Evolutionary conservation across 2,797 vertebrate genomes (phyloP), one percentile per base, ranked within the genome.

Genomic region (Salarias fasciatus): DNA sequence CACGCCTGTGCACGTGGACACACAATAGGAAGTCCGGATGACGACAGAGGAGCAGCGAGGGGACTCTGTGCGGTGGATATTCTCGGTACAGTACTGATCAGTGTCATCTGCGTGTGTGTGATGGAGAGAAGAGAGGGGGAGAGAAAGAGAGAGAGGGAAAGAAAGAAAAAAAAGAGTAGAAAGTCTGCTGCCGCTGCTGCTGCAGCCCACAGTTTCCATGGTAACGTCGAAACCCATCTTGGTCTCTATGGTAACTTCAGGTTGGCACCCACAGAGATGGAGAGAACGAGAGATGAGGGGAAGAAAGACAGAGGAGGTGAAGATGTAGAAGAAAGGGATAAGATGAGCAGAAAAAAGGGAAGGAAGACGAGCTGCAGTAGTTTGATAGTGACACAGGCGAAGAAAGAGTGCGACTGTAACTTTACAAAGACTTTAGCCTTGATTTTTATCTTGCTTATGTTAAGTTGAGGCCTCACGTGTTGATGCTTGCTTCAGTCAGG

Each of bases 181-280:
- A 41, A 53, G 42, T 43, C 42, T 18, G 42, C 41, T 18, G 18
- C 18, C 18, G 59, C 62, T 64, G 53, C 69, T 68, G 57, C 55
- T 13, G 86, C 91, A 86, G 86, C 84, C 80, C 81, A 85, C 91
- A 90, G 91, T 93, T 92, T 92, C 92, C 87, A 93, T 92, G 89
- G 92, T 73, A 91, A 93, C 86, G 8, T 87, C 65, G 43, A 82
- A 88, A 83, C 89, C 89, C 88, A 86, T 90, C 86, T 88, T 85
- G 81, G 87, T 93, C 86, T 91, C 92, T 87, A 92, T 93, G 92
- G 92, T 86, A 92, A 93, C 91, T 85, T 87, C 78, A 84, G 72
- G 84, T 86, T 88, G 84, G 85, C 77, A 82, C 81, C 81, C 78
- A 83, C 73, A 79, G 75, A 84, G 72, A 69, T 41, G 36, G 63